Conservation (phyloP, 37 sponge, comb jelly and placozoan genomes). For the Dysidea cf. avara region DNA sequence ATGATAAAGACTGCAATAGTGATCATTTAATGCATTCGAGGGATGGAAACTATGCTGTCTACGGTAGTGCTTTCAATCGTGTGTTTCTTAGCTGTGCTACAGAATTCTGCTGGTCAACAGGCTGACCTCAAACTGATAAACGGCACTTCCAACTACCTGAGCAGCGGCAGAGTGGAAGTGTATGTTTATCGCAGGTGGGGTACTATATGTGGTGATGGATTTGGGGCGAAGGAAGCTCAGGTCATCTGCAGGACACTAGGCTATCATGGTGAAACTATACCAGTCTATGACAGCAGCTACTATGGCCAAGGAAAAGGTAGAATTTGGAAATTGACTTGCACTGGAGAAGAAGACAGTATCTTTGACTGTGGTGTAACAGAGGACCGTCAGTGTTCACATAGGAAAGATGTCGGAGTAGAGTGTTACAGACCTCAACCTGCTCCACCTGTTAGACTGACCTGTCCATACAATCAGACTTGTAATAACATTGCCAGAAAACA, state of each 20-base stretch:
- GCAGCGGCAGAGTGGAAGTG: constrained; percentile 79
- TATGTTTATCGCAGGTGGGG: constrained; percentile 67
- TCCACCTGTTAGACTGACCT: too few species aligned
- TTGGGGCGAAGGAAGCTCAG: constrained; percentile 22
- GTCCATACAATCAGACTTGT: too few species aligned
- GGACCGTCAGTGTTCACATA: constrained; percentile 40
- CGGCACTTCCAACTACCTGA: constrained; percentile 3
- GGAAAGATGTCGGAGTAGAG: constrained; percentile 61
- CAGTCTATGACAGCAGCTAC: constrained; percentile 6
- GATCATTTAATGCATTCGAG: too few species aligned
- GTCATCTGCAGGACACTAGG: constrained; percentile 72
- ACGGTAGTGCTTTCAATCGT: too few species aligned
- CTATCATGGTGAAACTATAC: constrained; percentile 14
- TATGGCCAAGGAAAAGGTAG: constrained; percentile 52
- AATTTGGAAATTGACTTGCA: constrained; percentile 57
- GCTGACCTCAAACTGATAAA: constrained; percentile 43
- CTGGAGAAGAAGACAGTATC: constrained; percentile 22
- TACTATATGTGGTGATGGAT: constrained; percentile 74
- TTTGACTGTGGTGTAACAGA: constrained; percentile 19
- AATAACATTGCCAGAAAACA: too few species aligned
- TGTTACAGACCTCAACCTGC: too few species aligned
- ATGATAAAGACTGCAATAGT: too few species aligned
- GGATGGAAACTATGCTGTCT: too few species aligned
- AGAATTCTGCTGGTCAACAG: too few species aligned
- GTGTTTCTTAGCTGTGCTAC: constrained; percentile 1